phyloP scores from a whole-genome alignment of 2,113 vertebrate genomes.

The Dunckerocampus dactyliophorus region DNA sequence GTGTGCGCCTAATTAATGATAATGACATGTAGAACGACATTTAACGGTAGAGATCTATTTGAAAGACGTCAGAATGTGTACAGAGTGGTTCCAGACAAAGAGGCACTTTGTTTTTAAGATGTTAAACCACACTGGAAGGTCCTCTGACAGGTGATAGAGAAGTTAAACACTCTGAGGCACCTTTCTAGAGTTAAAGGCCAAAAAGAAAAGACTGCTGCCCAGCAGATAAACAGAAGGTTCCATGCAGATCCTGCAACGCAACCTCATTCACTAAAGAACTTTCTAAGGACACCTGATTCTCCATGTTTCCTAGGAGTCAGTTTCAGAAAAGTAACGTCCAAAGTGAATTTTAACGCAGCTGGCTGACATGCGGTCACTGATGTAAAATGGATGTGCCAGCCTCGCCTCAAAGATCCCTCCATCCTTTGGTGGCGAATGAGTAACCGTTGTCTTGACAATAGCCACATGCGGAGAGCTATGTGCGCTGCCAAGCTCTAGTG shows the following conservation, averaged over 20 bases:
- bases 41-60: constrained; percentile 63
- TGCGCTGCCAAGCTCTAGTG: constrained; percentile 30
- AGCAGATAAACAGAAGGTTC: constrained; percentile 32
- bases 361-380: constrained; percentile 18
- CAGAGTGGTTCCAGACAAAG: constrained; percentile 64
- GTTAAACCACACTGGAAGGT: constrained; percentile 65
- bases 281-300: constrained; percentile 33
- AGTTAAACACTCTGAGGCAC: constrained; percentile 47
- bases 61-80: constrained; percentile 73
- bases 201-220: constrained; percentile 42
- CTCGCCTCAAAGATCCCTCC: constrained; percentile 33
- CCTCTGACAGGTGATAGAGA: constrained; percentile 57
- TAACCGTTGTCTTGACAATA: constrained; percentile 27
- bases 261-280: constrained; percentile 36
- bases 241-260: constrained; percentile 27
- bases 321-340: constrained; percentile 52
- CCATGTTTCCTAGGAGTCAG: constrained; percentile 22
- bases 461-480: constrained; percentile 37
- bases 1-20: constrained; percentile 38
- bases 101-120: constrained; percentile 69
- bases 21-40: constrained; percentile 55
- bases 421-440: constrained; percentile 28
- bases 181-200: constrained; percentile 61
- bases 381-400: constrained; percentile 28
- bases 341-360: constrained; percentile 50